These are phyloP conservation scores for Fundulus diaphanus DNA, from an alignment of 2,797 vertebrate species.

Conservation along the genomic window DNA sequence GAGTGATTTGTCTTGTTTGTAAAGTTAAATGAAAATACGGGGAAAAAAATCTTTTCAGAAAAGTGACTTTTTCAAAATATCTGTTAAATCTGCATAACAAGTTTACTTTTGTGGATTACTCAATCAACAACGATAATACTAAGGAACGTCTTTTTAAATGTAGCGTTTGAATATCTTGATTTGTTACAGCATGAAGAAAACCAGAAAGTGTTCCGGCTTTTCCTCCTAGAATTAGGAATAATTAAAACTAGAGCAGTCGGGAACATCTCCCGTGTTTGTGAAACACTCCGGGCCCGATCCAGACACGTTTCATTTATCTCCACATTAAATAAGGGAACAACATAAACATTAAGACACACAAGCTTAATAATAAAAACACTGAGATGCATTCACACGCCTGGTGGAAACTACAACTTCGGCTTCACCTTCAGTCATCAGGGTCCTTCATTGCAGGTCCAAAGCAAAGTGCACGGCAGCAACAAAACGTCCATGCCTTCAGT, in stretches of 20 bases:
- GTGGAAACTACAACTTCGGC: conserved; percentile 24
- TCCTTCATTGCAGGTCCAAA: conserved; percentile 48
- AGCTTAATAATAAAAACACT: conserved; percentile 53
- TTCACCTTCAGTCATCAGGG: conserved; percentile 31
- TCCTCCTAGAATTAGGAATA: not conserved
- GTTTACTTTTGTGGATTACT: not conserved
- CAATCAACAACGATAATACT: not conserved
- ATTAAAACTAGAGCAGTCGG: conserved; percentile 2
- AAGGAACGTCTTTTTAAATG: not conserved
- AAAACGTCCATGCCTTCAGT: conserved; percentile 54
- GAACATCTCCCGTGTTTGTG: conserved; percentile 18
- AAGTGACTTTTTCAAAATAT: not conserved
- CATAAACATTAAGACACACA: conserved; percentile 48
- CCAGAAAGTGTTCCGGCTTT: not conserved
- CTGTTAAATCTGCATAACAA: not conserved
- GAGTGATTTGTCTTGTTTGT: not conserved
- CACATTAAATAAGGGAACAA: conserved; percentile 43
- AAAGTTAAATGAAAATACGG: not conserved
- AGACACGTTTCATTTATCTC: conserved; percentile 18
- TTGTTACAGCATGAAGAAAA: not conserved
- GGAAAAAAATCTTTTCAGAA: not conserved
- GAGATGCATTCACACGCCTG: conserved; percentile 47
- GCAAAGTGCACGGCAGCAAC: conserved; percentile 57
- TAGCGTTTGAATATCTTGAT: not conserved
- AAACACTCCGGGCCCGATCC: conserved; percentile 17